These are phyloP conservation scores for Oryctolagus cuniculus DNA, from an alignment of 2,113 vertebrate genomes.

Conservation along the genomic window DNA sequence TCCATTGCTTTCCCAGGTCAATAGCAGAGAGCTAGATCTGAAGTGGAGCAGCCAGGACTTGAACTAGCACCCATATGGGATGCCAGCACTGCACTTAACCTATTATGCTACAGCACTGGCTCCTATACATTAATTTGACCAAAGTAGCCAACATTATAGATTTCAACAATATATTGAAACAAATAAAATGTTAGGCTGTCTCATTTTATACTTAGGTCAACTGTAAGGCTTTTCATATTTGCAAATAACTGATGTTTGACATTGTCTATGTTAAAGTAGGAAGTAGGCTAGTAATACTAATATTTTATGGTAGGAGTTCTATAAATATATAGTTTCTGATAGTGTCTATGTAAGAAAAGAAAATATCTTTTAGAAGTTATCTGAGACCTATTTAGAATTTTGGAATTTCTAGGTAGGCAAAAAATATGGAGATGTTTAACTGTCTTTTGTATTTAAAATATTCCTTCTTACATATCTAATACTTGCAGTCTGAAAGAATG, in stretches of 20 bases:
- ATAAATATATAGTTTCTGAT: neutral
- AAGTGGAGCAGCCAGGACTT: too few species aligned
- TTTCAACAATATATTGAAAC: neutral
- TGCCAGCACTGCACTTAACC: too few species aligned
- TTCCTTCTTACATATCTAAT: neutral
- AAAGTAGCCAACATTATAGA: neutral
- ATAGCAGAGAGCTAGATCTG: too few species aligned
- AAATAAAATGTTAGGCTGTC: neutral
- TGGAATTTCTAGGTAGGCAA: neutral
- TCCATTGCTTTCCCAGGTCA: too few species aligned
- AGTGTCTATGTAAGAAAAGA: neutral
- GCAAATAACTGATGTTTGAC: neutral
- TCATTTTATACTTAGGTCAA: neutral
- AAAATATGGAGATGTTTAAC: neutral
- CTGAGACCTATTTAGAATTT: neutral
- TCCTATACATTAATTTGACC: neutral
- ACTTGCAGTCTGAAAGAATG: neutral
- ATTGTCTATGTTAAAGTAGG: neutral
- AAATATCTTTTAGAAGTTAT: slow-evolving; percentile 1
- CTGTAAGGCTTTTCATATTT: neutral
- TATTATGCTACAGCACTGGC: too few species aligned
- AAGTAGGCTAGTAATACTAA: neutral
- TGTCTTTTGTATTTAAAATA: neutral
- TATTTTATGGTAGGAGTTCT: neutral
- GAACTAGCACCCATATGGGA: too few species aligned